Conservation (phyloP, 2,888 invertebrate genomes). For the Deroplatys truncata region DNA sequence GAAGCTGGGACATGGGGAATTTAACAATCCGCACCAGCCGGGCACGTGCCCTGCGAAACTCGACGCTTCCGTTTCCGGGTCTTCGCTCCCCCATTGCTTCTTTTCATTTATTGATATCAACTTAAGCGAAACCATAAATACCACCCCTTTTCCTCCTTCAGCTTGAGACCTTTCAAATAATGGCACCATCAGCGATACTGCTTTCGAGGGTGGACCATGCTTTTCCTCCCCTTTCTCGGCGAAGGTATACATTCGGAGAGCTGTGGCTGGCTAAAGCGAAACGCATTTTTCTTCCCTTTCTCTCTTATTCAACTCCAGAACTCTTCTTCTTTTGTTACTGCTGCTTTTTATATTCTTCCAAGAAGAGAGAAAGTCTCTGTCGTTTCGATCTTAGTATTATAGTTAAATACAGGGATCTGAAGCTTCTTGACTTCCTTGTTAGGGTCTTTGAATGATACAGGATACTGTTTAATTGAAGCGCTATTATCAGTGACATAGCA, state of each 20-base stretch:
- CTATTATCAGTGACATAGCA: too few species aligned
- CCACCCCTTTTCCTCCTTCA: neutral
- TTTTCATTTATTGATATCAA: neutral
- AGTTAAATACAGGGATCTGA: too few species aligned
- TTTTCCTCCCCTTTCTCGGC: neutral
- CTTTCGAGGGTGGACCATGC: neutral
- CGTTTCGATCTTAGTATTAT: too few species aligned
- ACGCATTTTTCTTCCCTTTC: neutral
- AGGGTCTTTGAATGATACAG: too few species aligned
- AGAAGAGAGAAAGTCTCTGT: too few species aligned
- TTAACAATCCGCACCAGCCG: neutral
- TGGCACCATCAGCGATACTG: neutral
- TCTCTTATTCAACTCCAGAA: neutral
- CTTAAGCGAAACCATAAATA: slow-evolving; percentile 15
- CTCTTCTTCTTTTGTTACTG: too few species aligned
- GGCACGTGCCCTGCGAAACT: neutral
- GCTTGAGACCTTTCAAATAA: neutral
- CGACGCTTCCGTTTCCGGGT: neutral
- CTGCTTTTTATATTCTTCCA: too few species aligned
- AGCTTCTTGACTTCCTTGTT: too few species aligned
- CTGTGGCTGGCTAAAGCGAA: neutral
- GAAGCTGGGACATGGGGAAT: neutral
- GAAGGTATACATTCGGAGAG: neutral
- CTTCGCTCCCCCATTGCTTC: neutral
- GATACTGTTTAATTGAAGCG: too few species aligned